phyloP scores from a whole-genome alignment of 2,888 invertebrate genomes.

The Cheilosia variabilis region DNA sequence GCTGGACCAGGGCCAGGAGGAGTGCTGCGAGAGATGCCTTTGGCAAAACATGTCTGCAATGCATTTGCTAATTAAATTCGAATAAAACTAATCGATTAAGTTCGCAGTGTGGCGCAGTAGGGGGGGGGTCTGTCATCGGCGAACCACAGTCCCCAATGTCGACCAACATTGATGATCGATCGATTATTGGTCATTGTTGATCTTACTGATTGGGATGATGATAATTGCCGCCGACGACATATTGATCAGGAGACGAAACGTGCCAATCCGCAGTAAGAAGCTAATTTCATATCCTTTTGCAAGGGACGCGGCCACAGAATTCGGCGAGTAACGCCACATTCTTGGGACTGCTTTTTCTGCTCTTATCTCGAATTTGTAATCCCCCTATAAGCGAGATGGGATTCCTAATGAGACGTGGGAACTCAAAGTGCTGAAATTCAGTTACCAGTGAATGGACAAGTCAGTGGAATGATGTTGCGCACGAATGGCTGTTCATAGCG shows the following conservation, averaged over 20 bases:
- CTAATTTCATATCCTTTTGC: conserved; percentile 33
- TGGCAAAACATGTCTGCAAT: conserved; percentile 73
- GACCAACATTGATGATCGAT: conserved; percentile 71
- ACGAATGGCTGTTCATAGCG: conserved; percentile 54
- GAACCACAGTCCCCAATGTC: conserved; percentile 40
- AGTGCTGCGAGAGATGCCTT: conserved; percentile 37
- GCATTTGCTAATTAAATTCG: conserved; percentile 78
- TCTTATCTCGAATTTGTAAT: conserved; percentile 74
- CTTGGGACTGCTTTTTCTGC: conserved; percentile 44
- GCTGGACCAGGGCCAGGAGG: conserved; percentile 9
- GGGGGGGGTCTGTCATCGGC: conserved; percentile 40
- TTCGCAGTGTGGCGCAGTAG: conserved; percentile 44
- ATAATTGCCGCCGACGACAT: conserved; percentile 44
- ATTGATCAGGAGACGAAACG: conserved; percentile 32
- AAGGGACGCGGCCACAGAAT: conserved; percentile 44
- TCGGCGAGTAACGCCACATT: conserved; percentile 65
- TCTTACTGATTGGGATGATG: conserved; percentile 57
- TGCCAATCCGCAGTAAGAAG: conserved; percentile 38
- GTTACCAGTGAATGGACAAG: conserved; percentile 60
- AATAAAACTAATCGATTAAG: conserved; percentile 78
- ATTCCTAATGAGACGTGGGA: conserved; percentile 81
- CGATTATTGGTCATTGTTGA: conserved; percentile 66
- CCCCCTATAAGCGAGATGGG: conserved; percentile 68
- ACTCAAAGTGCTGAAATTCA: conserved; percentile 73
- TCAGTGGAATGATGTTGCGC: conserved; percentile 61